These are phyloP conservation scores for Hemaris fuciformis DNA, from an alignment of 2,888 invertebrate species.

Conservation along the genomic window DNA sequence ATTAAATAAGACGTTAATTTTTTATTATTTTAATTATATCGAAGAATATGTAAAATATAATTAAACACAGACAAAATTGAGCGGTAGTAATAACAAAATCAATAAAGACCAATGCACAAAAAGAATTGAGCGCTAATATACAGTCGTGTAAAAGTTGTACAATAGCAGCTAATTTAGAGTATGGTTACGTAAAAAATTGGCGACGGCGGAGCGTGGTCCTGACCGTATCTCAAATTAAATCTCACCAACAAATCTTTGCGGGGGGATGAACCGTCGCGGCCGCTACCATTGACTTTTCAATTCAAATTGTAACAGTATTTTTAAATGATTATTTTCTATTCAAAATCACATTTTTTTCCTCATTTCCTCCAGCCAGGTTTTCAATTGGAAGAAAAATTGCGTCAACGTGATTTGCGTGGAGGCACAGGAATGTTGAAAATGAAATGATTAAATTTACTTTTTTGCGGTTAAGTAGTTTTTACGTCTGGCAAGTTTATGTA, in stretches of 20 bases:
- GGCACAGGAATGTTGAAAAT: neutral
- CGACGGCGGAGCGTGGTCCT: slow-evolving; percentile 63
- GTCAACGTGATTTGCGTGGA: neutral
- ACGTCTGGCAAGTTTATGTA: neutral
- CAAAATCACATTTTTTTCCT: neutral
- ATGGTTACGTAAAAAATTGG: slow-evolving; percentile 66
- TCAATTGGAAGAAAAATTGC: neutral
- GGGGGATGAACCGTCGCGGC: slow-evolving; percentile 53
- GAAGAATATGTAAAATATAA: too few species aligned
- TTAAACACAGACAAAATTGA: neutral
- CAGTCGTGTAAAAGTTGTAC: slow-evolving; percentile 25
- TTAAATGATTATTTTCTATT: neutral
- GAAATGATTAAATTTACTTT: neutral
- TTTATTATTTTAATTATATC: too few species aligned
- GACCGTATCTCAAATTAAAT: slow-evolving; percentile 80
- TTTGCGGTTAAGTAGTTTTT: neutral
- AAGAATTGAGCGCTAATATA: slow-evolving; percentile 8
- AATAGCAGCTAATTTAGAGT: slow-evolving; percentile 60
- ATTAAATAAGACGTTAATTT: too few species aligned
- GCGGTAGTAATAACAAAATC: neutral
- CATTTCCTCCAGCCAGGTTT: neutral
- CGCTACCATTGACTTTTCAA: slow-evolving; percentile 38
- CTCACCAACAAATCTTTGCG: slow-evolving; percentile 76
- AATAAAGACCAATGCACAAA: neutral
- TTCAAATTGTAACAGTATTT: slow-evolving; percentile 1